Conservation (phyloP, 2,113 vertebrate genomes). For the Illadopsis cleaveri region DNA sequence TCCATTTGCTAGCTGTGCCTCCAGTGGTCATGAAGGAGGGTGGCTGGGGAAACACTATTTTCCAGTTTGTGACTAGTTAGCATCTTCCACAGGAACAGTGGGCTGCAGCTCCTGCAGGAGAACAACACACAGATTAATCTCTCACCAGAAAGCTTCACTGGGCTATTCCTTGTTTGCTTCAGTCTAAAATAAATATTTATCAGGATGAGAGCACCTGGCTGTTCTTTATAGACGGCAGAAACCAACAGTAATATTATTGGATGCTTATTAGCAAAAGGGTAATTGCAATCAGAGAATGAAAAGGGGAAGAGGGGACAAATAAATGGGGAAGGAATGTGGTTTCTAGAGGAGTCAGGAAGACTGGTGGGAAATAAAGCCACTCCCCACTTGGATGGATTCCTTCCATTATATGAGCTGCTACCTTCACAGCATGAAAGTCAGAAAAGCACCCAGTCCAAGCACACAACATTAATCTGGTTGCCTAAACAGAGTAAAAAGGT, state of each 20-base stretch:
- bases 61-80: neutral
- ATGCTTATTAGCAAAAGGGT: constrained; percentile 10
- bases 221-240: neutral
- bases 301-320: neutral
- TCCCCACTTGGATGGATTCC: neutral
- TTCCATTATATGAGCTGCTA: neutral
- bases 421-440: neutral
- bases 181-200: constrained; percentile 5
- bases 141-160: neutral
- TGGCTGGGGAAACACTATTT: neutral
- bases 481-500: constrained; percentile 14
- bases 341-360: neutral
- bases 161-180: neutral
- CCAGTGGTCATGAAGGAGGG: neutral
- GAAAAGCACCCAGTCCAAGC: neutral
- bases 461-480: neutral
- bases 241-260: neutral
- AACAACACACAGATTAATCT: neutral
- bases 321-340: neutral
- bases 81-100: neutral
- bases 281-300: constrained; percentile 2
- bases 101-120: neutral
- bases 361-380: neutral
- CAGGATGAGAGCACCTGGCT: neutral
- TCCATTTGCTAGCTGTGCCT: neutral